A percentile compares a stretch with the other conserved stretches of the same genome.
Evolutionary conservation across 1,140 invertebrate genomes (phyloP).

Genomic region (Caligus rogercresseyi): DNA sequence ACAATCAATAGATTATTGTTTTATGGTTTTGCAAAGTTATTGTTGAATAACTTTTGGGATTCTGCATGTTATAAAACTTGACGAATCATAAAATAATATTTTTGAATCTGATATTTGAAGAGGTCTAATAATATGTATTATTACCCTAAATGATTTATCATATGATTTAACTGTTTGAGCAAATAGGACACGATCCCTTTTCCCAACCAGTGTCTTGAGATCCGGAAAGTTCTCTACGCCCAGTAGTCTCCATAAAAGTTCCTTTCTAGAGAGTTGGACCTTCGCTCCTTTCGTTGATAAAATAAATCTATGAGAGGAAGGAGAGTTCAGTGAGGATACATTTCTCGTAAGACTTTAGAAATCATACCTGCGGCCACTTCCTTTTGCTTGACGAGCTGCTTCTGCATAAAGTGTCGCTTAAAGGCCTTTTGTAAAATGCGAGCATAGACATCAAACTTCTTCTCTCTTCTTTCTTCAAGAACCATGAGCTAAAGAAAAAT

Average conservation of each 20-base stretch:
- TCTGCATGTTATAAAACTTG: no score
- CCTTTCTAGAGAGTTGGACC: conserved; percentile 45
- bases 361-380: conserved; percentile 36
- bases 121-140: no score
- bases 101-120: no score
- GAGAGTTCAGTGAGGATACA: no score
- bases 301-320: conserved; percentile 37
- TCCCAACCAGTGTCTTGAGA: conserved; percentile 38
- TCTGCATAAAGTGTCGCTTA: conserved; percentile 45
- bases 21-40: no score
- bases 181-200: conserved; percentile 46
- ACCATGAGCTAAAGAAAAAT: conserved; percentile 35
- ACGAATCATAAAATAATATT: no score
- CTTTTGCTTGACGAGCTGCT: conserved; percentile 41
- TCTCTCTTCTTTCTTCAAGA: conserved; percentile 48
- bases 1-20: no score
- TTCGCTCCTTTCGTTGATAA: conserved; percentile 46
- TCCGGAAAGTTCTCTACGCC: conserved; percentile 44
- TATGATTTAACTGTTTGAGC: conserved; percentile 50
- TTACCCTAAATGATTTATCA: conserved; percentile 49
- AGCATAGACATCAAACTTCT: conserved; percentile 49
- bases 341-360: no score
- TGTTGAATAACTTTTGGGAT: no score
- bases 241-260: conserved; percentile 56
- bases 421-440: conserved; percentile 53